Evolutionary conservation across 2,888 invertebrate genomes (phyloP).

Genomic region (Rhopalosiphum nymphaeae): DNA sequence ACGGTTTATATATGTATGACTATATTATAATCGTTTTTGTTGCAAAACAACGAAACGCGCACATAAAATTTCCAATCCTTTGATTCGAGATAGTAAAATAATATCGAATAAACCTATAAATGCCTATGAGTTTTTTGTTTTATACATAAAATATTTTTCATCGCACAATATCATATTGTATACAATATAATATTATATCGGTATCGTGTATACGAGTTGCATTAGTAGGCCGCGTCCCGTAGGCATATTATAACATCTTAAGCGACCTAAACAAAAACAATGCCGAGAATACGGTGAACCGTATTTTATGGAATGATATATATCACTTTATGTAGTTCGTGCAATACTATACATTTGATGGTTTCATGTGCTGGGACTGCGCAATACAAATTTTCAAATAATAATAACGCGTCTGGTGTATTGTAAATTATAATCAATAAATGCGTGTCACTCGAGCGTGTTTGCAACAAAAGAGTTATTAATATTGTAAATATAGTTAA

Average conservation of each 20-base stretch:
- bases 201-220: not conserved
- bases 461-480: not conserved
- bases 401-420: not conserved
- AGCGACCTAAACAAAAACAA: not conserved
- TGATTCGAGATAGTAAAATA: constrained; percentile 35
- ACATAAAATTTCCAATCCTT: constrained; percentile 39
- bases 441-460: not conserved
- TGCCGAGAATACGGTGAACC: not conserved
- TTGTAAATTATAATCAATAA: not conserved
- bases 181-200: not conserved
- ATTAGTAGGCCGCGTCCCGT: not conserved
- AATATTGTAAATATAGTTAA: too few relatives aligned
- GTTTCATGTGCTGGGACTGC: not conserved
- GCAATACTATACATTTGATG: not conserved
- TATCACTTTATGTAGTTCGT: not conserved
- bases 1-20: not conserved
- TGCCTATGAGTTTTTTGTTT: not conserved
- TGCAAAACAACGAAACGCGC: not conserved
- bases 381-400: not conserved
- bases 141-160: not conserved
- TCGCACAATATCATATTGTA: not conserved
- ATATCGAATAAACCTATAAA: not conserved
- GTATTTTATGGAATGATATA: not conserved
- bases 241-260: not conserved
- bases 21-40: constrained; percentile 24